Evolutionary conservation across 2,797 vertebrate genomes (phyloP), one percentile per base, ranked within the genome.

Genomic region (Champsocephalus esox): DNA sequence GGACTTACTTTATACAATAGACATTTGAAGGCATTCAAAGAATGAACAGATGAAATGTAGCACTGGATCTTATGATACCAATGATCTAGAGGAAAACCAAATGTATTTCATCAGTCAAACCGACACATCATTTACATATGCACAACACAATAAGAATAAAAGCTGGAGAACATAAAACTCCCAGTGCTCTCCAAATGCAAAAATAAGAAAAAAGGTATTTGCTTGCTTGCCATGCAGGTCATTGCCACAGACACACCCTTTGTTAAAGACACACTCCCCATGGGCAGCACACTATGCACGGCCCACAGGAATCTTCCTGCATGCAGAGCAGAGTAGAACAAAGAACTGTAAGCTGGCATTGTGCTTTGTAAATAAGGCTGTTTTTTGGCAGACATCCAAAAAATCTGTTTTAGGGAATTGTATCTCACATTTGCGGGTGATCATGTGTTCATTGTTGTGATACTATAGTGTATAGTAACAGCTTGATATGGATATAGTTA

Each of bases 241-340:
- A 70, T 70, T 70, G 77, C 83, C 81, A 79, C 73, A 86, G 85
- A 87, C 81, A 66, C 77, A 58, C 63, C 76, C 73, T 92, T 91
- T 91, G 89, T 89, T 80, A 73, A 89, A 87, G 85, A 85, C 65
- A 34, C 78, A 70, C 69, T 77, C 80, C 85, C 87, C 74, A 2
- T 60, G 77, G 88, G 85, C 66, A 48, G 73, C 52, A 67, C 61
- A 72, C 67, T 77, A 41, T 67, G 76, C 69, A 56, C 12, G 16
- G 79, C 82, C 55, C 66, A 4, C 70, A 67, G 84, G 82, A 88
- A 78, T 67, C 73, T 77, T 76, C 63, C 74, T 60, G 71, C 83
- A 85, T 78, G 62, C 79, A 77, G 72, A 85, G 61, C 11, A 61
- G 13, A 70, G 48, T 34, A 46, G 58, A 89, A 90, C 83, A 92